A percentile compares a stretch with the other conserved stretches of the same genome.
phyloP scores from a whole-genome alignment of 2,888 invertebrate species.

The Synanthedon andrenaeformis region DNA sequence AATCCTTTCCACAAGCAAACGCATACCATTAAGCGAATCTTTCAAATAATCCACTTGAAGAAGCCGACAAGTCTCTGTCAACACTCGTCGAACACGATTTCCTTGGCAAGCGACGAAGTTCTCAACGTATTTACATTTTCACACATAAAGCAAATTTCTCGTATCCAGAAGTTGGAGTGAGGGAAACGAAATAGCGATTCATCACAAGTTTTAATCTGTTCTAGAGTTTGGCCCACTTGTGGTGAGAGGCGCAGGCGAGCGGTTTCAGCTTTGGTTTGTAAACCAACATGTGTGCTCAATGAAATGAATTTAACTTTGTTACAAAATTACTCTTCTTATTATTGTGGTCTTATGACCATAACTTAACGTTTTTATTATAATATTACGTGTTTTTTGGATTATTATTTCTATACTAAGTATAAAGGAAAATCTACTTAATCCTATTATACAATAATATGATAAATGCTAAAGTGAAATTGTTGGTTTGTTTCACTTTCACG shows the following conservation, averaged over 20 bases:
- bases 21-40: conserved; percentile 60
- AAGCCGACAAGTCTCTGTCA: conserved; percentile 59
- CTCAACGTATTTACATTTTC: conserved; percentile 62
- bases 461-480: too few species aligned
- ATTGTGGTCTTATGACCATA: too few species aligned
- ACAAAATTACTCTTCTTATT: not conserved
- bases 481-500: too few species aligned
- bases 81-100: conserved; percentile 57
- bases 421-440: too few species aligned
- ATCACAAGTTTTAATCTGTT: conserved; percentile 67
- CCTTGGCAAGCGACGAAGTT: conserved; percentile 50
- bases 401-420: too few species aligned
- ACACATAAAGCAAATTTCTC: conserved; percentile 61
- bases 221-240: conserved; percentile 55
- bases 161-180: conserved; percentile 49
- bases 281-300: not conserved
- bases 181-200: conserved; percentile 60
- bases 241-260: conserved; percentile 18
- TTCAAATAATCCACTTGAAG: conserved; percentile 59
- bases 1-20: conserved; percentile 52
- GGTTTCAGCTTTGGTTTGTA: not conserved
- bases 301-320: conserved; percentile 5
- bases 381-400: too few species aligned
- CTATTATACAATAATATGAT: too few species aligned
- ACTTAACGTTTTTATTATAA: too few species aligned